Evolutionary conservation across 2,888 invertebrate species (phyloP), one percentile per base, ranked within the genome.

Genomic region (Tipula confusa): DNA sequence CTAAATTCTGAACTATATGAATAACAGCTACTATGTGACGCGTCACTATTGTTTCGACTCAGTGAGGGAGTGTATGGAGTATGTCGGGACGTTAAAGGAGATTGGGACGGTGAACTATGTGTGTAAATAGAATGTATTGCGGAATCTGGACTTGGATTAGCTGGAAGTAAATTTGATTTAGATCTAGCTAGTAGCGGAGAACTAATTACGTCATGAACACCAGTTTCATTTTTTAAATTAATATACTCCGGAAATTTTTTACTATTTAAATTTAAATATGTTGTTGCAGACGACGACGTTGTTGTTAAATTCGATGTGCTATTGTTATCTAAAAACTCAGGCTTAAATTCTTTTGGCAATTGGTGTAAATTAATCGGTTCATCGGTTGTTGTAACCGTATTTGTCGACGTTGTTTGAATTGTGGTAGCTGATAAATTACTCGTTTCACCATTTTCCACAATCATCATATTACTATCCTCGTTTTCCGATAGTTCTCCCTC

Each of bases 401-500:
- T 43, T 79, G 85, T 83, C 38, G 31, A 36, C 2, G 29, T 43
- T 29, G 38, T 85, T 88, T 88, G 31, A 88, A 86, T 84, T 88
- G 88, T 85, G 15, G 85, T 84, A 1, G 85, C 84, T 0, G 83
- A 83, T 31, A 29, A 81, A 24, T 83, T 29, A 81, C 84, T 84
- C 11, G 84, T 83, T 31, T 84, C 84, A 29, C 84, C 85, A 84
- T 86, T 86, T 82, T 88, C 90, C 3, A 88, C 89, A 82, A 90
- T 90, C 89, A 90, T 90, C 18, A 88, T 91, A 82, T 82, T 82
- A 11, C 33, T 82, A 90, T 93, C 93, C 86, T 96, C 96, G n/a
- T 94, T 93, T 88, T 97, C 97, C 1, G 96, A 97, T 11, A 97
- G 92, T 88, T 96, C 97, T 7, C 97, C 97, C 89, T 97, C 97